Base-by-base conservation (phyloP, 2,113 vertebrate species). In the Amphilophus citrinellus region DNA sequence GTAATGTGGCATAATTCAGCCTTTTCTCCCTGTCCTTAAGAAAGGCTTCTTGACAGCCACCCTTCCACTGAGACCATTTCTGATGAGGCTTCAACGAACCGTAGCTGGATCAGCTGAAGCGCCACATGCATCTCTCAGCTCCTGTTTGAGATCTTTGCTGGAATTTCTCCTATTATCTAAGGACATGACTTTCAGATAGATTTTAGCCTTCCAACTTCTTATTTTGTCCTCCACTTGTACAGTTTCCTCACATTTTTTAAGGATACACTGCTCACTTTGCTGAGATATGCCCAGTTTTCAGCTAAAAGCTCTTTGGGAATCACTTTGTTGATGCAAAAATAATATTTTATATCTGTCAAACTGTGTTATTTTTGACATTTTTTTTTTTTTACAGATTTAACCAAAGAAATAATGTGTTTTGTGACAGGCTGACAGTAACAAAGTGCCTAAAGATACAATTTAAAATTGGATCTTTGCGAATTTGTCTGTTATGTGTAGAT, bases 321-420 rank as follows among this genome's bases (percentile, higher is more conserved):
- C 17, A n/a, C 39, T 9, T 44, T 66, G n/a, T 66, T 66, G 63
- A 39, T 44, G 63, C 44, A 44, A 66, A 66, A 66, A 44, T 66
- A 44, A n/a, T 44, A 13, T 66, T 44, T 66, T 44, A 66, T 66
- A 24, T 22, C 63, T 66, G n/a, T 66, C 63, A 66, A 66, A 66
- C 14, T 44, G n/a, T 65, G 11, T 66, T 66, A 66, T 66, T 7
- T 24, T 8, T 66, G 13, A 66, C 24, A 65, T 66, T 66, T 24
- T 24, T 24, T 24, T 22, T 24, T 24, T 66, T 35, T 35, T 6
- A 66, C 24, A 44, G 13, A 24, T 44, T 44, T n/a, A 66, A 44
- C n/a, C 24, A 66, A 44, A 66, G 37, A 66, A 24, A 17, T 17
- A 10, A 32, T 0, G 1, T 44, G n/a, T 44, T 24, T 44, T 44